Conservation (phyloP, 2,888 invertebrate species). For the Ormyrus rosae region DNA sequence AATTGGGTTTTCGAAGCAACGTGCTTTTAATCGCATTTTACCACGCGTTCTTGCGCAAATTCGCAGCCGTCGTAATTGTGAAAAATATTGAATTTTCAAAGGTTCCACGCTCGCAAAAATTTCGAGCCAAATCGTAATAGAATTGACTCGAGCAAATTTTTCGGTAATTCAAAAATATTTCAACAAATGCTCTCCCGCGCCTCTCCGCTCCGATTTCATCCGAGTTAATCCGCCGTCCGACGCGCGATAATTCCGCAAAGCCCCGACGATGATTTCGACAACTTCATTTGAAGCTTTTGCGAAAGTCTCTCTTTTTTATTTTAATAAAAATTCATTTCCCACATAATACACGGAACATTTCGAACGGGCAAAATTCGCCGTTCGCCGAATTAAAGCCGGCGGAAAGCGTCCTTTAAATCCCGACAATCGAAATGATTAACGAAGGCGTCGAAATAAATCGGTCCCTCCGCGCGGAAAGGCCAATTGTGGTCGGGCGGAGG, state of each 20-base stretch:
- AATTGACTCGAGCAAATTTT: conserved; percentile 24
- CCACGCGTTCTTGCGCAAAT: conserved; percentile 15
- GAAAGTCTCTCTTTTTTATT: neutral
- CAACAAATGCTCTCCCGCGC: neutral
- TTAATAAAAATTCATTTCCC: neutral
- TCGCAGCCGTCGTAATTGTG: conserved; percentile 16
- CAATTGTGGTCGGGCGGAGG: conserved; percentile 28
- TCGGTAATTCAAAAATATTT: conserved; percentile 18
- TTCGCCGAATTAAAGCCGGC: neutral
- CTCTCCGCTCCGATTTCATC: neutral
- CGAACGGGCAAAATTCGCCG: too few species aligned
- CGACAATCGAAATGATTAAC: conserved; percentile 44
- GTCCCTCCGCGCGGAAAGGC: neutral
- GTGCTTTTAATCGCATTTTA: conserved; percentile 42
- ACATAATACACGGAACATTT: neutral
- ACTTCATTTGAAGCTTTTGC: neutral
- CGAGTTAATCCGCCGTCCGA: too few species aligned
- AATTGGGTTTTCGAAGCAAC: conserved; percentile 40
- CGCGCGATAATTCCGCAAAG: too few species aligned
- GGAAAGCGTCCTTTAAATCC: neutral
- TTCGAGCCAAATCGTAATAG: conserved; percentile 24
- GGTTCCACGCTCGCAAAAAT: neutral
- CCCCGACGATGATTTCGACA: too few species aligned
- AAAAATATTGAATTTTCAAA: conserved; percentile 47
- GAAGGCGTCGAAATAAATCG: conserved; percentile 43